Evolutionary conservation across 2,113 vertebrate species (phyloP).

Genomic region (Nothoprocta perdicaria): DNA sequence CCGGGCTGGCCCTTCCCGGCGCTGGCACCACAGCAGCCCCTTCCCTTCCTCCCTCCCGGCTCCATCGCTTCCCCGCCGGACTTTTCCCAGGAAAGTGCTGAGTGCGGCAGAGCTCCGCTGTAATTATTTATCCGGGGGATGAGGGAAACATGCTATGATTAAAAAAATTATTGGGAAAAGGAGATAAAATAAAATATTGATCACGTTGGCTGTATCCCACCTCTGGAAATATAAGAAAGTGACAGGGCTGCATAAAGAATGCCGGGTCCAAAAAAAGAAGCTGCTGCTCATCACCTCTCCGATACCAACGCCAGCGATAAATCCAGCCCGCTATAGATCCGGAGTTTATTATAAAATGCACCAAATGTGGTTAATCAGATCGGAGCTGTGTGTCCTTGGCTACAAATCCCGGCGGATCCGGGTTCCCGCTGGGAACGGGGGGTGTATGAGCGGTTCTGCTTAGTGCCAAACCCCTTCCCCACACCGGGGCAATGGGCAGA

Average conservation of each 20-base stretch:
- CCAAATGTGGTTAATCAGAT: neutral
- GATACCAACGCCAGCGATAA: neutral
- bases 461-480: fast-evolving
- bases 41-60: neutral
- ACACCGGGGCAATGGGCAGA: neutral
- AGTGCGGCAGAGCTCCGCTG: neutral
- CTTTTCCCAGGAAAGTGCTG: slow-evolving; percentile 43
- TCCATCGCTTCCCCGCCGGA: neutral
- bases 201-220: slow-evolving; percentile 13
- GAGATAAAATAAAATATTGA: slow-evolving; percentile 69
- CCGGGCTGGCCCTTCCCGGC: too few relatives aligned
- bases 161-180: slow-evolving; percentile 65
- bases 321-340: neutral
- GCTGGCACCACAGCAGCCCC: too few relatives aligned
- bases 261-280: slow-evolving; percentile 1
- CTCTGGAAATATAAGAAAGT: slow-evolving; percentile 28
- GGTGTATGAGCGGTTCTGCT: neutral
- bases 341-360: slow-evolving; percentile 10
- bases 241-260: slow-evolving; percentile 48
- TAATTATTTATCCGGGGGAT: slow-evolving; percentile 43
- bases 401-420: slow-evolving; percentile 6
- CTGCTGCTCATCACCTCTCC: slow-evolving; percentile 32
- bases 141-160: slow-evolving; percentile 39
- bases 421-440: neutral
- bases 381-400: neutral